These are phyloP conservation scores for Acanthaster planci DNA, from an alignment of 35 echinoderm and acorn worm species.

Conservation along the genomic window DNA sequence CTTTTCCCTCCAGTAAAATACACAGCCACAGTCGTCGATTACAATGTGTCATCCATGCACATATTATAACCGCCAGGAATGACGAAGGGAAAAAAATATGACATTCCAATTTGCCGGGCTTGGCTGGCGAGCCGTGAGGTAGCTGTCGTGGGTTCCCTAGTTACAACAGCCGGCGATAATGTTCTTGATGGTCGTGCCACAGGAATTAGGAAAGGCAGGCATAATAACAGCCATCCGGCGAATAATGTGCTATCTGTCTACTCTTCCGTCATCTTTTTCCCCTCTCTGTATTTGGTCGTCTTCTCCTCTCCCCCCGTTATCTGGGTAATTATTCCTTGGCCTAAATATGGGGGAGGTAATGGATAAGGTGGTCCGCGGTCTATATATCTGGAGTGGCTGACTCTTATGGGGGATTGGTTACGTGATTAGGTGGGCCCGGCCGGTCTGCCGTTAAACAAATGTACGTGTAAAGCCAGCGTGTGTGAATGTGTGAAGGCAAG, in stretches of 20 bases:
- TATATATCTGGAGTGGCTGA: slow-evolving; percentile 1
- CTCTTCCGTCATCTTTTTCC: neutral
- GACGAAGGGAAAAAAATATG: neutral
- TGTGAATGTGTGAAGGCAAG: too few species aligned
- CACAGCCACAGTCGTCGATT: too few species aligned
- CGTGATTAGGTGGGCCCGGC: too few species aligned
- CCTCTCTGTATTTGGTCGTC: too few species aligned
- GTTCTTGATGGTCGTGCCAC: neutral
- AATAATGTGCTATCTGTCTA: slow-evolving; percentile 23
- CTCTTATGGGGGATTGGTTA: too few species aligned
- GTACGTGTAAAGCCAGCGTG: too few species aligned
- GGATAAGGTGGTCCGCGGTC: slow-evolving; percentile 3
- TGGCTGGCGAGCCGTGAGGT: neutral
- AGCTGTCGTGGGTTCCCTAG: neutral
- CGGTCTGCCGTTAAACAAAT: too few species aligned
- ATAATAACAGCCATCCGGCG: neutral
- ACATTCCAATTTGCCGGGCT: neutral
- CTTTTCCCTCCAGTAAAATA: too few species aligned
- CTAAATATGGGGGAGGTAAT: slow-evolving; percentile 5
- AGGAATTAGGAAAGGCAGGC: neutral
- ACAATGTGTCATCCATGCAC: too few species aligned
- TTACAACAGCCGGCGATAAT: neutral
- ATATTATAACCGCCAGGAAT: too few species aligned
- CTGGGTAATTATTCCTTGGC: neutral
- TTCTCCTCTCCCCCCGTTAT: too few species aligned